Evolutionary conservation across 1,140 invertebrate genomes (phyloP).

Genomic region (Drosophila setifemur): DNA sequence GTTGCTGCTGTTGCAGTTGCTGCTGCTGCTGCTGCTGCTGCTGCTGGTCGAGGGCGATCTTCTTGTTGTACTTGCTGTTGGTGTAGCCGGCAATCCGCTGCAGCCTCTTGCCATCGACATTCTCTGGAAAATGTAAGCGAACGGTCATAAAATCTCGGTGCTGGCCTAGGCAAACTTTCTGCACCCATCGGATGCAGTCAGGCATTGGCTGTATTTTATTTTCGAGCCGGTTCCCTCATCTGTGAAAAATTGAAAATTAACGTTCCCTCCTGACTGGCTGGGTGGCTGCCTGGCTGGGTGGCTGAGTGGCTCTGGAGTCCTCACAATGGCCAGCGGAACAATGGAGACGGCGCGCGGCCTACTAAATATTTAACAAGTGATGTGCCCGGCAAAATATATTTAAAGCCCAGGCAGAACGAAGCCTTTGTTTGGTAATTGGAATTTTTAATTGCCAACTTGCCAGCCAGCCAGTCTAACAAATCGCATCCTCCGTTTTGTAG

Average conservation of each 20-base stretch:
- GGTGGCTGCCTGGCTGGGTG: too few species aligned
- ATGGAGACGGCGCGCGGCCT: slow-evolving; percentile 39
- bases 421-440: slow-evolving; percentile 59
- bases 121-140: slow-evolving; percentile 82
- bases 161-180: slow-evolving; percentile 57
- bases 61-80: slow-evolving; percentile 87
- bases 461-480: slow-evolving; percentile 6
- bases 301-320: slow-evolving; percentile 32
- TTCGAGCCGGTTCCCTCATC: slow-evolving; percentile 42
- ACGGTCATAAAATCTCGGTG: slow-evolving; percentile 58
- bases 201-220: slow-evolving; percentile 44
- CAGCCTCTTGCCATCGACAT: slow-evolving; percentile 84
- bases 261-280: slow-evolving; percentile 33
- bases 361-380: slow-evolving; percentile 71
- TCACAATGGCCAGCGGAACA: slow-evolving; percentile 38
- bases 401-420: slow-evolving; percentile 50
- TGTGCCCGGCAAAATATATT: slow-evolving; percentile 41
- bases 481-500: slow-evolving; percentile 20
- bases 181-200: slow-evolving; percentile 18
- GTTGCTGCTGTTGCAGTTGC: slow-evolving; percentile 76
- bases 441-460: slow-evolving; percentile 33
- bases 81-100: slow-evolving; percentile 85
- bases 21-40: slow-evolving; percentile 83
- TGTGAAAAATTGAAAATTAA: slow-evolving; percentile 76
- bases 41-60: slow-evolving; percentile 83